phyloP scores from a whole-genome alignment of 2,113 vertebrate genomes.

The Rafetus swinhoei region DNA sequence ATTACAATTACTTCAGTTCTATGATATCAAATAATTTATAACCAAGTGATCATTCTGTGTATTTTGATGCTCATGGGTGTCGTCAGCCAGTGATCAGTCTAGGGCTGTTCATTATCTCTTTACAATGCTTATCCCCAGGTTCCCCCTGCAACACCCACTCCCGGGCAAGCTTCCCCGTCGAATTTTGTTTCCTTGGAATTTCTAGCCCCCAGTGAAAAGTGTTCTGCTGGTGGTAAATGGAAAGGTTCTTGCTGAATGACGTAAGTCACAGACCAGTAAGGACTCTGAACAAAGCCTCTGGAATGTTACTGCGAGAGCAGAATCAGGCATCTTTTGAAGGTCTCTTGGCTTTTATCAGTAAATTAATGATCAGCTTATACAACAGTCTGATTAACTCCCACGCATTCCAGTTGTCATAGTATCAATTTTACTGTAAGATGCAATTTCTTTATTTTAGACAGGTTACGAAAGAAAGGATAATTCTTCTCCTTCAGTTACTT shows the following conservation, averaged over 20 bases:
- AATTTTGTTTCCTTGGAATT: slow-evolving; percentile 66
- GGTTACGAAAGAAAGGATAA: slow-evolving; percentile 44
- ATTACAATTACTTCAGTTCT: slow-evolving; percentile 3
- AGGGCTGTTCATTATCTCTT: neutral
- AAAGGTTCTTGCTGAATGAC: slow-evolving; percentile 58
- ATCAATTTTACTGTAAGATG: slow-evolving; percentile 41
- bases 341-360: slow-evolving; percentile 67
- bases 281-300: slow-evolving; percentile 55
- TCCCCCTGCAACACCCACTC: neutral
- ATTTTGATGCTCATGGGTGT: neutral
- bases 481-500: slow-evolving; percentile 51
- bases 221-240: slow-evolving; percentile 64
- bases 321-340: slow-evolving; percentile 64
- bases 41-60: neutral
- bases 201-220: slow-evolving; percentile 58
- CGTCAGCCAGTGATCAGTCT: neutral
- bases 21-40: slow-evolving; percentile 19
- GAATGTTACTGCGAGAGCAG: slow-evolving; percentile 55
- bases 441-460: slow-evolving; percentile 70
- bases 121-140: neutral
- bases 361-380: slow-evolving; percentile 60
- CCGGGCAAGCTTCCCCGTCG: slow-evolving; percentile 27
- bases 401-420: slow-evolving; percentile 73
- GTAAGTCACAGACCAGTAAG: neutral
- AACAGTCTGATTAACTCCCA: slow-evolving; percentile 68